phyloP scores from a whole-genome alignment of 2,113 vertebrate species.

The Nesoenas mayeri region DNA sequence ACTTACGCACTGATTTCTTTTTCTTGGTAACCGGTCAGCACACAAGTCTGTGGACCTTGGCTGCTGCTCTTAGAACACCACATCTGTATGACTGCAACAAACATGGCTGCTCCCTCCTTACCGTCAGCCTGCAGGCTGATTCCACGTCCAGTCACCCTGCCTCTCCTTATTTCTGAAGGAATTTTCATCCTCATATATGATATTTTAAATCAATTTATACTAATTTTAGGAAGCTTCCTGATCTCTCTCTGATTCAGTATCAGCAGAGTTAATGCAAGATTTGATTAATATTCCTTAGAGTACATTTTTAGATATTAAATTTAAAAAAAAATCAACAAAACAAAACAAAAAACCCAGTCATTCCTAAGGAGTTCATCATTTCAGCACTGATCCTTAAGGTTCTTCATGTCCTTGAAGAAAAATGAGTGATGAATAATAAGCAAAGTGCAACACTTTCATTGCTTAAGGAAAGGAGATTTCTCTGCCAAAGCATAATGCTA shows the following conservation, averaged over 20 bases:
- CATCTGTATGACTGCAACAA: not conserved
- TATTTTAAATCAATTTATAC: not conserved
- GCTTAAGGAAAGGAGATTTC: not conserved
- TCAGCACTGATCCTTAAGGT: not conserved
- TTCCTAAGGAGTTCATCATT: not conserved
- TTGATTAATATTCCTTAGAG: not conserved
- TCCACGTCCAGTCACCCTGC: not conserved
- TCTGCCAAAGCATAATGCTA: not conserved
- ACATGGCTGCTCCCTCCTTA: not conserved
- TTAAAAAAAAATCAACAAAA: not conserved
- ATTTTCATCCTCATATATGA: not conserved
- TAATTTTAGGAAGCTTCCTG: not conserved
- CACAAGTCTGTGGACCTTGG: fast-evolving
- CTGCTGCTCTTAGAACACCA: not conserved
- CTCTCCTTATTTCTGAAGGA: not conserved
- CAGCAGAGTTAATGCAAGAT: not conserved
- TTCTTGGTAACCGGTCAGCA: not conserved
- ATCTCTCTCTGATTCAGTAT: not conserved
- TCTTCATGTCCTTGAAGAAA: not conserved
- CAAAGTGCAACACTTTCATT: not conserved
- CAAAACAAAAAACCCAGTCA: not conserved
- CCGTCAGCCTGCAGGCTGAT: not conserved
- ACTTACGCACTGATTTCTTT: not conserved
- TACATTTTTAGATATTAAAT: not conserved
- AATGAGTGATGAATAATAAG: not conserved